phyloP scores from a whole-genome alignment of 2,113 vertebrate genomes.

The Carlito syrichta region DNA sequence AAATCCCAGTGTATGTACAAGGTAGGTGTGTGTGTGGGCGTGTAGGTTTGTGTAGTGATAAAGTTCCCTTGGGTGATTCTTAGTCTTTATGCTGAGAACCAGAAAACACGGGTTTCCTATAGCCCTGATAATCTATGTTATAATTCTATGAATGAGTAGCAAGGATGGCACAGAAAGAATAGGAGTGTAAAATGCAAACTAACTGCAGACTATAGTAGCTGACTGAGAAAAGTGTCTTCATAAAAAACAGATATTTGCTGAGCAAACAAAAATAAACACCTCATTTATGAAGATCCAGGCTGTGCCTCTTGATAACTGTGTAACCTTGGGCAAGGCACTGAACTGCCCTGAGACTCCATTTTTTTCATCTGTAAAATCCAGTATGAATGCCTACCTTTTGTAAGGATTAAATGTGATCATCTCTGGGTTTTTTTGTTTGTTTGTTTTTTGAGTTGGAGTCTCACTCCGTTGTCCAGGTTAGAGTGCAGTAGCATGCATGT shows the following conservation, averaged over 20 bases:
- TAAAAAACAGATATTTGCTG: neutral
- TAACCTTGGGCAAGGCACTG: neutral
- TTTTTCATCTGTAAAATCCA: constrained; percentile 19
- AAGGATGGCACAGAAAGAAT: neutral
- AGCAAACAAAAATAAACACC: neutral
- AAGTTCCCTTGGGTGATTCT: constrained; percentile 4
- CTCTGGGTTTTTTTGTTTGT: too few species aligned
- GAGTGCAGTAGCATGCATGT: too few species aligned
- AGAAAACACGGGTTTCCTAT: neutral
- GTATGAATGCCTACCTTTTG: neutral
- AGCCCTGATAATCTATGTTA: neutral
- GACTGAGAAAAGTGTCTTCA: neutral
- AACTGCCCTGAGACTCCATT: neutral
- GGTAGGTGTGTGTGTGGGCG: neutral
- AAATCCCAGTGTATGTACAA: neutral
- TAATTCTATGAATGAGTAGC: neutral
- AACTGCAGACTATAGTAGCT: neutral
- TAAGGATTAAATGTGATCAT: neutral
- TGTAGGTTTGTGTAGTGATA: neutral
- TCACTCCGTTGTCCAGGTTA: too few species aligned
- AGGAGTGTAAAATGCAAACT: neutral
- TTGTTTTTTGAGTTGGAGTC: too few species aligned
- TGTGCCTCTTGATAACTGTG: neutral
- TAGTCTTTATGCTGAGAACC: neutral
- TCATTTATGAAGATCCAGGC: neutral